A percentile compares a stretch with the other conserved stretches of the same genome.
phyloP scores from a whole-genome alignment of 2,888 invertebrate genomes.

The Nomada ruficornis region DNA sequence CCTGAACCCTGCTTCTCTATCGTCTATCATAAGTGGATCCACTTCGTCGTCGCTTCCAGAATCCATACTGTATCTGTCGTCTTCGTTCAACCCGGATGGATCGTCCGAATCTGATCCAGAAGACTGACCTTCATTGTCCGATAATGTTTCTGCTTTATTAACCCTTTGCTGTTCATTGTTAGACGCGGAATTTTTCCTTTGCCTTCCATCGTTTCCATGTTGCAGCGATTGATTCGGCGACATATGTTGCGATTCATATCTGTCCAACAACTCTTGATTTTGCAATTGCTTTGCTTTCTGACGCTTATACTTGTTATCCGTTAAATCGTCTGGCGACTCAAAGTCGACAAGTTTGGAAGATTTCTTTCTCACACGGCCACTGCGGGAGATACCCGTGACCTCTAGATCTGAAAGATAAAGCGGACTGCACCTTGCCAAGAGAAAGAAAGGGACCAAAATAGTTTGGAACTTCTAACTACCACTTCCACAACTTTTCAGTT shows the following conservation, averaged over 20 bases:
- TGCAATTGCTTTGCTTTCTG: constrained; percentile 79
- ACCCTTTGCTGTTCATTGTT: constrained; percentile 65
- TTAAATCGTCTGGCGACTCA: constrained; percentile 94
- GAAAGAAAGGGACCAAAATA: constrained; percentile 72
- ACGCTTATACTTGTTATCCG: constrained; percentile 87
- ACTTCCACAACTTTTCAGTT: constrained; percentile 39
- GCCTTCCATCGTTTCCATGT: constrained; percentile 59
- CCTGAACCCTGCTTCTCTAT: constrained; percentile 85
- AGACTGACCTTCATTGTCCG: constrained; percentile 82
- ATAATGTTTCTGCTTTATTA: constrained; percentile 76
- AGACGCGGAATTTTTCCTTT: constrained; percentile 75
- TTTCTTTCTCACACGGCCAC: constrained; percentile 96
- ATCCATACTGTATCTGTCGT: constrained; percentile 79
- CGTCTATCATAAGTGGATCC: constrained; percentile 83
- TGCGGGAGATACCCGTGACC: constrained; percentile 94
- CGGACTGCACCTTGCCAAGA: constrained; percentile 81
- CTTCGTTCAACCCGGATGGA: constrained; percentile 76
- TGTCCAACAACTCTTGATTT: constrained; percentile 79
- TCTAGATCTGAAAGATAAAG: constrained; percentile 87
- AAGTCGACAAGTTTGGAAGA: constrained; percentile 97
- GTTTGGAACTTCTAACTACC: constrained; percentile 68
- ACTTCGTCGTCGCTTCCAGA: constrained; percentile 82
- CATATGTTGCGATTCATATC: constrained; percentile 76
- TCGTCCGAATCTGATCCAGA: constrained; percentile 81
- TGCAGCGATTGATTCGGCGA: constrained; percentile 61